Evolutionary conservation across 1,140 invertebrate genomes (phyloP).

Genomic region (Saccostrea glomerata): DNA sequence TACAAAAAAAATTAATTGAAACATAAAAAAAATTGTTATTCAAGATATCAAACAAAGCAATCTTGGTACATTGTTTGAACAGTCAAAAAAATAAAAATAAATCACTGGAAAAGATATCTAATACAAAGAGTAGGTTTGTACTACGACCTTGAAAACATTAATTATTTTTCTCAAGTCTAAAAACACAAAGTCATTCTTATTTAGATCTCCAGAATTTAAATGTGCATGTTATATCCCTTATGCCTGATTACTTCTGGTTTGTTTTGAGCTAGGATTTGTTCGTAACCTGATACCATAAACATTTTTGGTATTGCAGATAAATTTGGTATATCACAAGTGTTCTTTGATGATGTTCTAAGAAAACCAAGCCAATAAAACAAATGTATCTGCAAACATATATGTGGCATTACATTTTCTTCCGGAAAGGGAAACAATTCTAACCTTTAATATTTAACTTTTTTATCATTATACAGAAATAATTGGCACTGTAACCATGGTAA

Average conservation of each 20-base stretch:
- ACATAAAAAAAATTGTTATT: neutral
- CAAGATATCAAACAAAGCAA: slow-evolving; percentile 22
- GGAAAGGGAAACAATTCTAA: too few species aligned
- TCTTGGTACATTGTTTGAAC: neutral
- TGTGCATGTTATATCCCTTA: slow-evolving; percentile 2
- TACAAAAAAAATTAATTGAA: neutral
- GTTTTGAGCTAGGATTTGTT: neutral
- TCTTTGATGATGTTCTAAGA: neutral
- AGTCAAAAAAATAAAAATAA: neutral
- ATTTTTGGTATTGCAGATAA: slow-evolving; percentile 8
- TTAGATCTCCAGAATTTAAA: slow-evolving; percentile 4
- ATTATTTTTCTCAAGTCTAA: slow-evolving; percentile 1
- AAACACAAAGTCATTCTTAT: slow-evolving; percentile 36
- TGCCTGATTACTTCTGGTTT: slow-evolving; percentile 13
- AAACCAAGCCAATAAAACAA: too few species aligned
- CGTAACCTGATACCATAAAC: neutral
- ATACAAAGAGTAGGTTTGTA: neutral
- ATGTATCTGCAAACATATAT: too few species aligned
- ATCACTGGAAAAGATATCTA: neutral
- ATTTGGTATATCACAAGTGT: neutral
- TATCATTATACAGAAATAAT: too few species aligned
- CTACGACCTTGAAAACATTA: slow-evolving; percentile 18
- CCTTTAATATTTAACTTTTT: too few species aligned
- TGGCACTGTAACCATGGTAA: too few species aligned
- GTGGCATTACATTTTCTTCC: too few species aligned